These are phyloP conservation scores for Tautogolabrus adspersus DNA, from an alignment of 2,113 vertebrate genomes.

Conservation along the genomic window DNA sequence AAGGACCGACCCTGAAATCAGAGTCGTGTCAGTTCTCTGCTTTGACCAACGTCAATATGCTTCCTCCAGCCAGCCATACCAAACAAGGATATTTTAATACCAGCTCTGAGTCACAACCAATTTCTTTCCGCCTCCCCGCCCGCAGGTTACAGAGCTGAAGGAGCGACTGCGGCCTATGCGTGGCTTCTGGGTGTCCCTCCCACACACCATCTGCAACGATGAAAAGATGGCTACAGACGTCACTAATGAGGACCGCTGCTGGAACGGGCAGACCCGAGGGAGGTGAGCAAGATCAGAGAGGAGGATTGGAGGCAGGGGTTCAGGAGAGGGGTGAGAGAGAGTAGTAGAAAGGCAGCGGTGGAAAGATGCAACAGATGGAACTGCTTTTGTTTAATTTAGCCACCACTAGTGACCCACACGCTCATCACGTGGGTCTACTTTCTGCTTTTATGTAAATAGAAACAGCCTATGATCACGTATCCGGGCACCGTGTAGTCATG, in stretches of 20 bases:
- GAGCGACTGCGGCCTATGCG: constrained; percentile 87
- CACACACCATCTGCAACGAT: constrained; percentile 89
- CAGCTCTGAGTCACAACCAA: constrained; percentile 68
- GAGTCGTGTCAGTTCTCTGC: constrained; percentile 38
- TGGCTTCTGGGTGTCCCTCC: constrained; percentile 90
- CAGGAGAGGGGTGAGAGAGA: constrained; percentile 17
- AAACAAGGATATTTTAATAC: constrained; percentile 60
- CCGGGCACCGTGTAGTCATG: background rate
- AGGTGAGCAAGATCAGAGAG: constrained; percentile 68
- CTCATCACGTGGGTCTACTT: constrained; percentile 43
- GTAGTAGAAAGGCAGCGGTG: constrained; percentile 53
- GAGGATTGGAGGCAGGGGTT: background rate
- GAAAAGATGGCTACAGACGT: constrained; percentile 86
- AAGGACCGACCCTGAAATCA: constrained; percentile 33
- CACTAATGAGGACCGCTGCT: constrained; percentile 89
- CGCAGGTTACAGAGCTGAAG: constrained; percentile 88
- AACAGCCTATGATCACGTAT: background rate
- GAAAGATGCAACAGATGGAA: constrained; percentile 53
- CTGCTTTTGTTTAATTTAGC: constrained; percentile 58
- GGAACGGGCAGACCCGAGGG: constrained; percentile 86
- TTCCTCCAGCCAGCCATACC: constrained; percentile 45
- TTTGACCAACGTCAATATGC: constrained; percentile 36
- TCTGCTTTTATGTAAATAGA: constrained; percentile 30
- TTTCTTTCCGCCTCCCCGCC: constrained; percentile 49
- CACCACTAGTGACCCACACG: constrained; percentile 49